phyloP scores from a whole-genome alignment of 2,113 vertebrate genomes.

The Corapipo altera region DNA sequence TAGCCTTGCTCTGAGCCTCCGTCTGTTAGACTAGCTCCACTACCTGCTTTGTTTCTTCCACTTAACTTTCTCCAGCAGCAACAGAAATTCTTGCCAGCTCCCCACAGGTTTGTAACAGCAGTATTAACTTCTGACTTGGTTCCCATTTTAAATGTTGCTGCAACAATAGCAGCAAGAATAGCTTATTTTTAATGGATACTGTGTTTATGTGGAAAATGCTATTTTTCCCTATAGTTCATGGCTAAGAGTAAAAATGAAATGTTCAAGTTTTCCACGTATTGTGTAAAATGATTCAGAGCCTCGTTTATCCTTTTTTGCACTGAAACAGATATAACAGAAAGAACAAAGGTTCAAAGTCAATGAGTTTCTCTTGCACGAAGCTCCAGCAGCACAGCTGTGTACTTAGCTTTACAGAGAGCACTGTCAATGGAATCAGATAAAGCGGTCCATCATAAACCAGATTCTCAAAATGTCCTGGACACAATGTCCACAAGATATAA shows the following conservation, averaged over 20 bases:
- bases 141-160: neutral
- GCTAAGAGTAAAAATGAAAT: neutral
- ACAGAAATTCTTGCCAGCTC: neutral
- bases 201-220: neutral
- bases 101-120: neutral
- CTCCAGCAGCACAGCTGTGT: neutral
- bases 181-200: conserved; percentile 4
- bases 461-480: neutral
- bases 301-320: neutral
- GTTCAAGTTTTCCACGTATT: neutral
- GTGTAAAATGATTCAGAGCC: neutral
- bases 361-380: neutral
- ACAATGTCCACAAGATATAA: neutral
- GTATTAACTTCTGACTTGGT: neutral
- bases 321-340: neutral
- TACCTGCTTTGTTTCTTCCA: neutral
- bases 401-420: neutral
- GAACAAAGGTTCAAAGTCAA: conserved; percentile 50
- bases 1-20: neutral
- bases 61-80: neutral
- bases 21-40: neutral
- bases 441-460: neutral
- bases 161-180: neutral
- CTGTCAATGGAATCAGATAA: neutral
- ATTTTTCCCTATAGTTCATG: neutral